Evolutionary conservation across 2,113 vertebrate species (phyloP).

Genomic region (Dicaeum eximium): DNA sequence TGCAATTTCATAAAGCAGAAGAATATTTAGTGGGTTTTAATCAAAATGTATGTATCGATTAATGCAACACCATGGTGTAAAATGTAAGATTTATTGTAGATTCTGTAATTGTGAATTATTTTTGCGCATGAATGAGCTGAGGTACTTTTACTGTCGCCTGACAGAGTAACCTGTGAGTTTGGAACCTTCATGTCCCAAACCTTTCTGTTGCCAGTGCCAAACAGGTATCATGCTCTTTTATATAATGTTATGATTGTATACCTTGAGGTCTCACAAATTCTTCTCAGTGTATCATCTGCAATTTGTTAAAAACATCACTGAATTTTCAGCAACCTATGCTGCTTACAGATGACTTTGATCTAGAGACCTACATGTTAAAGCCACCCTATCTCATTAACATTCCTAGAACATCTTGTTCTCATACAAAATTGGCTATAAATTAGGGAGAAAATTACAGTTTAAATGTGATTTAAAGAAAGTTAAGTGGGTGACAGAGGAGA

Average conservation of each 20-base stretch:
- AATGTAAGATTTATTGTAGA: background rate
- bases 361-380: background rate
- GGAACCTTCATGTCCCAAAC: background rate
- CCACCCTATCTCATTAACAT: conserved; percentile 4
- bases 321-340: background rate
- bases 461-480: conserved; percentile 42
- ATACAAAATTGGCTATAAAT: conserved; percentile 37
- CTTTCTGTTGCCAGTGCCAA: background rate
- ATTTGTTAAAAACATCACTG: background rate
- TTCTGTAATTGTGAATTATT: background rate
- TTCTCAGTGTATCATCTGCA: background rate
- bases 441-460: conserved; percentile 43
- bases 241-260: background rate
- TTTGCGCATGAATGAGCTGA: background rate
- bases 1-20: background rate
- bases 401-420: conserved; percentile 1
- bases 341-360: background rate
- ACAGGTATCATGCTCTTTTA: background rate
- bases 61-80: background rate
- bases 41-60: background rate
- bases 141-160: background rate
- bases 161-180: background rate
- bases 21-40: background rate
- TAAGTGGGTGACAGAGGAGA: conserved; percentile 34
- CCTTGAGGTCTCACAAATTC: background rate